Percentiles rank a stretch among this genome's conserved stretches.
These are phyloP conservation scores for Bimastos eiseni DNA, from an alignment of 2,888 invertebrate genomes.

Conservation along the genomic window DNA sequence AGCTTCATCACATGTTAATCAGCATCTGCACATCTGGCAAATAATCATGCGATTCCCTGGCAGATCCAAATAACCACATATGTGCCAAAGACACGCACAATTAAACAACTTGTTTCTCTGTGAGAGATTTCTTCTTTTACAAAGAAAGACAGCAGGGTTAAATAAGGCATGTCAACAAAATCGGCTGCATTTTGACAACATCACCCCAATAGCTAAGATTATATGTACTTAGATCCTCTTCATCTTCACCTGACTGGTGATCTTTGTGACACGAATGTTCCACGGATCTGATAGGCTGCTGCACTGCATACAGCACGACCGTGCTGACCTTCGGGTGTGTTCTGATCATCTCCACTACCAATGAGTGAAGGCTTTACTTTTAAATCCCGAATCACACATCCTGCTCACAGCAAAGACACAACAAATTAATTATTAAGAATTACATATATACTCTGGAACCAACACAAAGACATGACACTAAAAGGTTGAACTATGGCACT, in stretches of 20 bases:
- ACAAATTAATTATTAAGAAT: not conserved
- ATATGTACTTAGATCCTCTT: not conserved
- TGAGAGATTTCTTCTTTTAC: no score
- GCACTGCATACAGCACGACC: not conserved
- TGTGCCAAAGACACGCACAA: no score
- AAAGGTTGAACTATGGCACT: not conserved
- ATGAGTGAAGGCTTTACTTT: slow-evolving; percentile 1
- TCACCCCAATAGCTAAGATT: not conserved
- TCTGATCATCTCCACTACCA: not conserved
- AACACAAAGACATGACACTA: not conserved
- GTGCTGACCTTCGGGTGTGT: not conserved
- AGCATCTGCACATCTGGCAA: not conserved
- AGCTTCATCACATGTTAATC: not conserved
- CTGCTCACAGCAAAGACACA: not conserved
- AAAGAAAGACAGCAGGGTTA: not conserved
- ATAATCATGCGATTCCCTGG: not conserved
- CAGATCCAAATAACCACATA: not conserved
- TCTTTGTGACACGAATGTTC: not conserved
- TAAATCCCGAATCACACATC: slow-evolving; percentile 13
- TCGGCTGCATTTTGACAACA: not conserved
- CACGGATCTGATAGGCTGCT: not conserved
- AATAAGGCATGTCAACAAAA: not conserved
- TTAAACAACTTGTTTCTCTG: no score
- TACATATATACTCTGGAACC: not conserved
- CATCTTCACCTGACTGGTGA: not conserved